Evolutionary conservation across 2,888 invertebrate genomes (phyloP), one percentile per base, ranked within the genome.

Genomic region (Xanthorhoe spadicearia): DNA sequence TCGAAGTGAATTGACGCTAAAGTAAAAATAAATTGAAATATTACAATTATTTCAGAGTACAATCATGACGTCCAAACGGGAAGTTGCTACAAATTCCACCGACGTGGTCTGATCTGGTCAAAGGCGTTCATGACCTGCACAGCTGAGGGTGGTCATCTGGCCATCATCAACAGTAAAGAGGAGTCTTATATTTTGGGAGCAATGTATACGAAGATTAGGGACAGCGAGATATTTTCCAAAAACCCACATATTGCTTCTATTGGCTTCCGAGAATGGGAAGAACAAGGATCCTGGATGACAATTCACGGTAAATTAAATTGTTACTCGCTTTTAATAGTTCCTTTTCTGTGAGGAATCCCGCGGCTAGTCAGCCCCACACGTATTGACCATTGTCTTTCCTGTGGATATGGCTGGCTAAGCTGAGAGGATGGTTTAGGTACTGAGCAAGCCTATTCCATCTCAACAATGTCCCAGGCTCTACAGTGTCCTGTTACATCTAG

Each of bases 91-190:
- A 56, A 56, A n/a, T 57, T 57, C 13, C 87, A 87, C 67, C 65
- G 55, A 0, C 66, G 73, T 0, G 80, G 83, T 0, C 70, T 80
- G 3, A 78, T 73, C 2, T 88, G 83, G 80, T 73, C 81, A 0
- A 70, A 83, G 0, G 87, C 86, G 0, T 78, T 77, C 72, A 82
- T 84, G 77, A 68, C 82, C 0, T 88, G 87, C 53, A 64, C 77
- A 2, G 83, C 84, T 0, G 87, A 88, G 62, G 85, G 85, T 10
- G 85, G 79, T 0, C 66, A 87, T 66, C 76, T 87, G 38, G 78
- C 76, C 10, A 77, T 87, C 54, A 80, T 87, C 63, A 86, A 87
- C 72, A 85, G 78, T 6, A 78, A 80, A 0, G 18, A 18, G 0
- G 86, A 86, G 65, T 74, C 79, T 0, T 49, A 38, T 2, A 73